Percentiles rank a stretch among this genome's conserved stretches.
Evolutionary conservation across 2,113 vertebrate genomes (phyloP).

Genomic region (Ptilonorhynchus violaceus): DNA sequence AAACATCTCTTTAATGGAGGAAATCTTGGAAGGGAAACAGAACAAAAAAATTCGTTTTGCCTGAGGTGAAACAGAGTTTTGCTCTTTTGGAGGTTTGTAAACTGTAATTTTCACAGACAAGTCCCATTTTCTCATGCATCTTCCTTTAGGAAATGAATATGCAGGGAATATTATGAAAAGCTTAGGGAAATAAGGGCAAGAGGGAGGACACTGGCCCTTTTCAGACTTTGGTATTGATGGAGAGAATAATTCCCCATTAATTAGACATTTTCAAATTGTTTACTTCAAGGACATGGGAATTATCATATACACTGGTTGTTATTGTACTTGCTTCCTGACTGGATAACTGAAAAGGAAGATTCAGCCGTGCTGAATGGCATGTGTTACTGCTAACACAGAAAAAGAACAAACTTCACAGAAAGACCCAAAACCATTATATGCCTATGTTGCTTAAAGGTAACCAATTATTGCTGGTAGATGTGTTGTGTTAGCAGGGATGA

Average conservation of each 20-base stretch:
- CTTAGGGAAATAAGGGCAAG: background rate
- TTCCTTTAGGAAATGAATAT: background rate
- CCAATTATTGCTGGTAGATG: background rate
- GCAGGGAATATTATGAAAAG: background rate
- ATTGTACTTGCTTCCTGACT: background rate
- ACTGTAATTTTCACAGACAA: background rate
- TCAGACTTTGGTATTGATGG: background rate
- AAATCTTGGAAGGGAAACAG: background rate
- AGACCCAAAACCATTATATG: background rate
- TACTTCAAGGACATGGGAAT: background rate
- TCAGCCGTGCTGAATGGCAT: background rate
- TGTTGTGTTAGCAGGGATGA: background rate
- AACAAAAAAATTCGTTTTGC: background rate
- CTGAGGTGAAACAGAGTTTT: background rate
- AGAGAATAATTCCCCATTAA: background rate
- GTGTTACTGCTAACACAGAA: background rate
- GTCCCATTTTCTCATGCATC: background rate
- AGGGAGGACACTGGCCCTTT: background rate
- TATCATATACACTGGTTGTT: background rate
- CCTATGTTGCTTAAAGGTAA: background rate
- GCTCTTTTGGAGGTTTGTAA: background rate
- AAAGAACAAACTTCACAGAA: background rate
- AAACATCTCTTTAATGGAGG: background rate
- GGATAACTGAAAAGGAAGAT: background rate
- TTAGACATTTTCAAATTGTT: background rate